Evolutionary conservation across 2,113 vertebrate species (phyloP).

Genomic region (Oncorhynchus masou): DNA sequence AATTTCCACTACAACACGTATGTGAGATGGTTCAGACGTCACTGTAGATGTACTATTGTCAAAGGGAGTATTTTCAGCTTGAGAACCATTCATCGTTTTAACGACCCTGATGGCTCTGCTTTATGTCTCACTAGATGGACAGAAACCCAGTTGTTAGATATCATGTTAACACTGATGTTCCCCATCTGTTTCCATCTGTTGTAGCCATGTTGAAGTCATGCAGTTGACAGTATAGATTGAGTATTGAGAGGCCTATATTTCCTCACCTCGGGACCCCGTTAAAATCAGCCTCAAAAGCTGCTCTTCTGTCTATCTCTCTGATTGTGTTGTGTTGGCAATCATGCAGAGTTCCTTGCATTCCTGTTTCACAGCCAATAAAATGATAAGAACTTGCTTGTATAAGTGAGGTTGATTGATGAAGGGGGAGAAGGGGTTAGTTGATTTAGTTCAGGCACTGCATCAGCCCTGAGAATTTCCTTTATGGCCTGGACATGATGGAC

Average conservation of each 20-base stretch:
- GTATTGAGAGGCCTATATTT: background rate
- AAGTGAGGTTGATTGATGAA: slow-evolving; percentile 64
- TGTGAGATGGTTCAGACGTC: background rate
- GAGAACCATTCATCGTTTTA: slow-evolving; percentile 10
- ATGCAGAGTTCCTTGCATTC: background rate
- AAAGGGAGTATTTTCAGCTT: slow-evolving; percentile 10
- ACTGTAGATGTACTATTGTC: slow-evolving; percentile 7
- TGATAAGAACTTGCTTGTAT: slow-evolving; percentile 44
- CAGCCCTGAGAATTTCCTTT: slow-evolving; percentile 56
- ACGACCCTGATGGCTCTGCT: background rate
- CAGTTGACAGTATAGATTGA: background rate
- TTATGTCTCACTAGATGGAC: background rate
- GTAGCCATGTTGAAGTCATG: slow-evolving; percentile 15
- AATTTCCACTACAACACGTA: slow-evolving; percentile 3
- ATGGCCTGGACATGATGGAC: slow-evolving; percentile 62
- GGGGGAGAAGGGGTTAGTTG: slow-evolving; percentile 44
- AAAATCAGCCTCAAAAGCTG: background rate
- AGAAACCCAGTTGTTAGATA: slow-evolving; percentile 13
- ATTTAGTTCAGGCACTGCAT: slow-evolving; percentile 61
- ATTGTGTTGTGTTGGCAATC: slow-evolving; percentile 1
- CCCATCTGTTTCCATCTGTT: slow-evolving; percentile 37
- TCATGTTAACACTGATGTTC: slow-evolving; percentile 10
- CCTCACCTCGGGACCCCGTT: background rate
- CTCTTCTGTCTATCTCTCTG: background rate
- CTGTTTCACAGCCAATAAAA: slow-evolving; percentile 38